A percentile compares a stretch with the other conserved stretches of the same genome.
Conservation (phyloP, 2,888 invertebrate species). For the Andrena praecox region DNA sequence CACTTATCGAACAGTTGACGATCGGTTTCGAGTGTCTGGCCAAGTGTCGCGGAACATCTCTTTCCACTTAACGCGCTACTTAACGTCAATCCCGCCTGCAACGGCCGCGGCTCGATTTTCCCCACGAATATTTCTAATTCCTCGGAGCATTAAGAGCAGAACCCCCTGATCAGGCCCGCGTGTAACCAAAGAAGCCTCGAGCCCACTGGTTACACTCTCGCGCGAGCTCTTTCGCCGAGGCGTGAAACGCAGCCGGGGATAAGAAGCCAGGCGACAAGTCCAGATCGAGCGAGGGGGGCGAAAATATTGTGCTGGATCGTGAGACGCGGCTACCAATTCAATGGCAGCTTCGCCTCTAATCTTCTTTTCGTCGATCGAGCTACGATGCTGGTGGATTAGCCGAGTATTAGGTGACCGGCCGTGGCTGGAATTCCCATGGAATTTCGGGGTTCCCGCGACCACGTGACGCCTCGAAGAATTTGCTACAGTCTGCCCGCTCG, state of each 20-base stretch:
- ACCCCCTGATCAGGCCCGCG: background rate
- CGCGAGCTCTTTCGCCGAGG: constrained; percentile 14
- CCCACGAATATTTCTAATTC: constrained; percentile 9
- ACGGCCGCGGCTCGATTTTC: background rate
- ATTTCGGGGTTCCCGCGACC: constrained; percentile 61
- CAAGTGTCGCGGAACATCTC: constrained; percentile 2
- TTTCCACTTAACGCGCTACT: constrained; percentile 20
- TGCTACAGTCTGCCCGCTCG: constrained; percentile 54
- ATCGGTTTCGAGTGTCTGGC: constrained; percentile 16
- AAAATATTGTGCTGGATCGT: constrained; percentile 37
- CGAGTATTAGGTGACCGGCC: constrained; percentile 66
- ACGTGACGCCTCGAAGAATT: constrained; percentile 66
- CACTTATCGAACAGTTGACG: background rate
- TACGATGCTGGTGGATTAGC: constrained; percentile 62
- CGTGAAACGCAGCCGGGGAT: background rate
- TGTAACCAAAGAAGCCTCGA: constrained; percentile 44
- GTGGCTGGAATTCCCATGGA: constrained; percentile 68
- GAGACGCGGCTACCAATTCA: constrained; percentile 53
- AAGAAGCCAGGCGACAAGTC: constrained; percentile 23
- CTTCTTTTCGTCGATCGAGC: constrained; percentile 66
- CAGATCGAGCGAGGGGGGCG: constrained; percentile 12
- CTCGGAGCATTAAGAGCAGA: background rate
- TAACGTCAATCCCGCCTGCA: constrained; percentile 18
- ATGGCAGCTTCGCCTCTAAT: constrained; percentile 55
- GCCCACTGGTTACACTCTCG: constrained; percentile 19